Percentiles rank a stretch among this genome's conserved stretches.
Conservation (phyloP, 1,140 invertebrate species). For the Archegozetes longisetosus region DNA sequence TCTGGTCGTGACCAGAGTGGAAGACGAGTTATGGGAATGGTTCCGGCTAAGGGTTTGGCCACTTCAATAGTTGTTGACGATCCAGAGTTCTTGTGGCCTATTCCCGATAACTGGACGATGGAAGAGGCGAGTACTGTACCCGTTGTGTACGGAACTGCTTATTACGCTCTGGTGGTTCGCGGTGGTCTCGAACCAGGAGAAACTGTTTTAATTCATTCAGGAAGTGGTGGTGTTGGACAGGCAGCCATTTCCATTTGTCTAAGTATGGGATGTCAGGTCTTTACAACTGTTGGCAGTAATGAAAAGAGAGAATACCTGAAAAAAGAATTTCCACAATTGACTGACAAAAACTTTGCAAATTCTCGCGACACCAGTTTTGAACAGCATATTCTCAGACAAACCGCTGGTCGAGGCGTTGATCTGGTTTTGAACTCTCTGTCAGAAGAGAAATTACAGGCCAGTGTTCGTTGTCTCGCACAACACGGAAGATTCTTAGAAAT, state of each 20-base stretch:
- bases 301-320: slow-evolving; percentile 35
- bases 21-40: slow-evolving; percentile 80
- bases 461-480: slow-evolving; percentile 66
- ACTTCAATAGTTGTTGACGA: slow-evolving; percentile 66
- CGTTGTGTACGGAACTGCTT: slow-evolving; percentile 66
- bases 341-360: slow-evolving; percentile 35
- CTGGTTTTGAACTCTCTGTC: slow-evolving; percentile 75
- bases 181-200: slow-evolving; percentile 67
- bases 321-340: slow-evolving; percentile 32
- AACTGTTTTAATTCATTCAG: slow-evolving; percentile 80
- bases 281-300: slow-evolving; percentile 49
- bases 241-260: slow-evolving; percentile 83
- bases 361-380: slow-evolving; percentile 40
- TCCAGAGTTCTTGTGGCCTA: slow-evolving; percentile 70
- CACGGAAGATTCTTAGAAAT: slow-evolving; percentile 92
- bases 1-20: slow-evolving; percentile 50
- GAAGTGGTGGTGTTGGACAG: slow-evolving; percentile 85
- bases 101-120: slow-evolving; percentile 70
- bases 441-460: slow-evolving; percentile 74
- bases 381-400: slow-evolving; percentile 25
- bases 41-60: slow-evolving; percentile 71
- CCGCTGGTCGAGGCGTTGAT: slow-evolving; percentile 61
- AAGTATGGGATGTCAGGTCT: slow-evolving; percentile 64
- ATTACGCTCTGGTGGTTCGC: slow-evolving; percentile 48
- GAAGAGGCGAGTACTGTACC: slow-evolving; percentile 85